These are phyloP conservation scores for Muscicapa adusta DNA, from an alignment of 2,113 vertebrate species.

Conservation along the genomic window DNA sequence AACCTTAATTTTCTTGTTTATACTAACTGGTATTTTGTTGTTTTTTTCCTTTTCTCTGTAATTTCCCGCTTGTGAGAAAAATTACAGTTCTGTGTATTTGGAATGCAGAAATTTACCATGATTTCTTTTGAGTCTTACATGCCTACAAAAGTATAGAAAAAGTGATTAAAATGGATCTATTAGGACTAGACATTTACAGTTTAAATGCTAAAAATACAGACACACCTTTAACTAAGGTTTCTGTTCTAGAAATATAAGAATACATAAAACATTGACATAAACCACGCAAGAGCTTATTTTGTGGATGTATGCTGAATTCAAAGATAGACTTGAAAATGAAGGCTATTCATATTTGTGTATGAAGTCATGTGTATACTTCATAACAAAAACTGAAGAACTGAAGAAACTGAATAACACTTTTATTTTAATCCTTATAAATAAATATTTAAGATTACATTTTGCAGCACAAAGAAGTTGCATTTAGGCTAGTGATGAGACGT, in stretches of 20 bases:
- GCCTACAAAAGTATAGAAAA: neutral
- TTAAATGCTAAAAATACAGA: neutral
- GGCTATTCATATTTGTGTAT: neutral
- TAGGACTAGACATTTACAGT: neutral
- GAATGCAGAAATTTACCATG: neutral
- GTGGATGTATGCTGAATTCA: neutral
- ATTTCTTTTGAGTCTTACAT: neutral
- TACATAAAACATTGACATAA: neutral
- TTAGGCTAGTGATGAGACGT: neutral
- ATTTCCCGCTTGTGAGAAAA: neutral
- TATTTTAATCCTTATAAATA: neutral
- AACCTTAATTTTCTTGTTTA: neutral
- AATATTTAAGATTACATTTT: neutral
- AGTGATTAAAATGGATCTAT: neutral
- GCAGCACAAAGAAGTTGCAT: neutral
- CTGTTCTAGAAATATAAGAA: neutral
- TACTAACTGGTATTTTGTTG: neutral
- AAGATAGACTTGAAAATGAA: neutral
- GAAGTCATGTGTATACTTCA: neutral
- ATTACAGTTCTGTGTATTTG: neutral
- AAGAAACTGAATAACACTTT: neutral
- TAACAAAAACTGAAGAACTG: neutral
- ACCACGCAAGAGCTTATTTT: neutral
- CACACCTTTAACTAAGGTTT: neutral
- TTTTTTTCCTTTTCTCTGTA: neutral